Evolutionary conservation across 2,797 vertebrate genomes (phyloP), one percentile per base, ranked within the genome.

Genomic region (Dermochelys coriacea): DNA sequence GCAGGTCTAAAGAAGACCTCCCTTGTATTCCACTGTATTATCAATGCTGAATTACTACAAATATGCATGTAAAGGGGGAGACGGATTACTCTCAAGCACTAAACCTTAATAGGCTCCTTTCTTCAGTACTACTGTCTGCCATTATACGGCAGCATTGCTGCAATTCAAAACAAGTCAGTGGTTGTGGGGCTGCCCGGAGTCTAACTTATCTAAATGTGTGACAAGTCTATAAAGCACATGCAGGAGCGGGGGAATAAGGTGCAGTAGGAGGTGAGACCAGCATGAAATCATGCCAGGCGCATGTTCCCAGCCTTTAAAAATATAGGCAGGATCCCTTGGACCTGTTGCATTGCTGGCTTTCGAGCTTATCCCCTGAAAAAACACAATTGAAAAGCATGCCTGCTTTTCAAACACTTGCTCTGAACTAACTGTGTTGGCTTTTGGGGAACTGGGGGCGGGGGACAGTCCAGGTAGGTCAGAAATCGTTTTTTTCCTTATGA

Each of bases 101-200:
- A 94, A 95, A 86, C 7, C 47, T 89, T 88, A 87, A 91, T 91
- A 95, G 64, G 23, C 1, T 75, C 29, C 15, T 18, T 88, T 29
- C 11, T 14, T 12, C 75, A 15, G 8, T 12, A n/a, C 51, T 54
- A 54, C 3, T 79, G 29, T 57, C 64, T n/a, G 21, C 5, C 37
- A 84, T 59, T 82, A 41, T 34, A 2, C 4, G 61, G 64, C 0
- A 2, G 14, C n/a, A 12, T 15, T 82, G 29, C 34, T 78, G n/a
- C 82, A 54, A 10, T 84, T 84, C 71, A 88, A 1, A 93, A 21
- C 18, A 75, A 52, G 6, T 75, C 88, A 11, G 84, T 37, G 37
- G 49, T 84, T 5, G 45, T 84, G 41, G 5, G 8, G 45, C 0
- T 25, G 8, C 12, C 49, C 19, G 52, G 81, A 88, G 10, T 59